phyloP scores from a whole-genome alignment of 2,797 vertebrate genomes.

The Capromys pilorides region DNA sequence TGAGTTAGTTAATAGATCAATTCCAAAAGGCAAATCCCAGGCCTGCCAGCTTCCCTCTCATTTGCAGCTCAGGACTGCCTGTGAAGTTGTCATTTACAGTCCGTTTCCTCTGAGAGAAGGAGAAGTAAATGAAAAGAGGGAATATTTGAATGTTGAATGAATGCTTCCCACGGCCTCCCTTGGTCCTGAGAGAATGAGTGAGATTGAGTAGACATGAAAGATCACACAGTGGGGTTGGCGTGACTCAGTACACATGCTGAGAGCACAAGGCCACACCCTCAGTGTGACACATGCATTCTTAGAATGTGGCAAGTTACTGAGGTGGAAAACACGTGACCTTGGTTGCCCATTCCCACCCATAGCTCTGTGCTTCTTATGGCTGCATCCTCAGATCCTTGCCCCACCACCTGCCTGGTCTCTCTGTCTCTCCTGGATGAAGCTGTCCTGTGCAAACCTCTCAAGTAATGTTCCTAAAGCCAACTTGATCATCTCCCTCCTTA shows the following conservation, averaged over 20 bases:
- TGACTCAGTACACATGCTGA: not conserved
- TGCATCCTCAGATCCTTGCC: not conserved
- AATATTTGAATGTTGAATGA: conserved; percentile 55
- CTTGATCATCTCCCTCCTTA: not conserved
- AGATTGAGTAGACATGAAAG: not conserved
- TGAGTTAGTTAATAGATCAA: conserved; percentile 81
- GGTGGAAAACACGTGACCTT: not conserved
- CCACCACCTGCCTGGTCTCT: not conserved
- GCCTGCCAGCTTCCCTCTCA: conserved; percentile 70
- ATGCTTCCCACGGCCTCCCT: not conserved
- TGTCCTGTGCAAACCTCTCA: not conserved
- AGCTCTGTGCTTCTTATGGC: not conserved
- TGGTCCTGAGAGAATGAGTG: not conserved
- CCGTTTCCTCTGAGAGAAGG: conserved; percentile 68
- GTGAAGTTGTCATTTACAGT: conserved; percentile 77
- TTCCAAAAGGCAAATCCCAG: conserved; percentile 77
- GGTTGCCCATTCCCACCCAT: fast-evolving
- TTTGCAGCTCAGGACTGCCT: conserved; percentile 73
- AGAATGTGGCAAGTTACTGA: not conserved
- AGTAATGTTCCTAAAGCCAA: not conserved
- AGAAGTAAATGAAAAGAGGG: conserved; percentile 66
- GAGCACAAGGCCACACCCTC: not conserved
- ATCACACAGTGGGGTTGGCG: not conserved
- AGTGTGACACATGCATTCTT: not conserved
- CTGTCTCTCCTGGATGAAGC: not conserved